Percentiles rank a stretch among this genome's conserved stretches.
phyloP scores from a whole-genome alignment of 2,113 vertebrate genomes.

The Gasterosteus aculeatus region DNA sequence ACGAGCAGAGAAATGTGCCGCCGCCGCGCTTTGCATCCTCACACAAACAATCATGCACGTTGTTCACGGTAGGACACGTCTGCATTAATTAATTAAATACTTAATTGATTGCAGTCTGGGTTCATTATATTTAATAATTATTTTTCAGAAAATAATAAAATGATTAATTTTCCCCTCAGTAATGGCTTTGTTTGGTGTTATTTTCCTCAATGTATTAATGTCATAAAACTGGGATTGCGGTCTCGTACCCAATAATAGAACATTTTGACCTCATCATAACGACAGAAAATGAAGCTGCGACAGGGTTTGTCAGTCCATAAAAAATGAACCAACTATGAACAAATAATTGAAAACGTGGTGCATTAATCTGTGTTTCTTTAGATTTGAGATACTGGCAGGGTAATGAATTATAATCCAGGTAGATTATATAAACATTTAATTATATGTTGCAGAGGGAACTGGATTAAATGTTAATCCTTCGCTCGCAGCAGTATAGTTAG shows the following conservation, averaged over 20 bases:
- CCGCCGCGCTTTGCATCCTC: neutral
- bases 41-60: neutral
- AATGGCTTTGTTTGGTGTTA: neutral
- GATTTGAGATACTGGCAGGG: neutral
- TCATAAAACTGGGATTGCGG: neutral
- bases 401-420: neutral
- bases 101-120: neutral
- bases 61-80: neutral
- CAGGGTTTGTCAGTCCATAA: neutral
- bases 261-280: neutral
- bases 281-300: neutral
- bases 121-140: neutral
- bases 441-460: neutral
- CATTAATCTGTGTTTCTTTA: neutral
- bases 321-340: neutral
- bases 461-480: neutral
- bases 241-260: neutral
- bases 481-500: neutral
- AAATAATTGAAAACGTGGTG: neutral
- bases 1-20: constrained; percentile 24
- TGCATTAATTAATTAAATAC: neutral
- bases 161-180: neutral
- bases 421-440: neutral
- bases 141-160: neutral
- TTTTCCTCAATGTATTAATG: neutral